Evolutionary conservation across 2,888 invertebrate genomes (phyloP), one percentile per base, ranked within the genome.

Genomic region (Lomographa bimaculata): DNA sequence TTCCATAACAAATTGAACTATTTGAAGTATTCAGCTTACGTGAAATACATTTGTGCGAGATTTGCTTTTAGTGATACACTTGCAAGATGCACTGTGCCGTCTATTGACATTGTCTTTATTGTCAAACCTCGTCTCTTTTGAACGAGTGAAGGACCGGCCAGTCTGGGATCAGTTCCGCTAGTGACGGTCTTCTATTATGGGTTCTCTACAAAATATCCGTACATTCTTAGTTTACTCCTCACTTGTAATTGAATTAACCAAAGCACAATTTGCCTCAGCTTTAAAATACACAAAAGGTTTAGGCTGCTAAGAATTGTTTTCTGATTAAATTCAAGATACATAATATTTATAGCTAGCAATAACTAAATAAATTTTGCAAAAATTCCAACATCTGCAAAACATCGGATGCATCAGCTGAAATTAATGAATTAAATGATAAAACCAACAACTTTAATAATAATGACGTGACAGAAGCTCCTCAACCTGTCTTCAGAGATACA

Each of bases 151-250:
- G 94, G 81, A 93, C 94, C 77, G 97, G 97, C 97, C 97, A 98
- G 91, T 97, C 97, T 78, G 97, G 97, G 87, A 98, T 97, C 91
- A 97, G 92, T 91, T 98, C 97, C 74, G 96, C 96, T 90, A 97
- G 92, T 76, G 96, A 97, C 79, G 93, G 94, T 91, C 96, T 93
- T 92, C 96, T 93, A 79, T 76, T 86, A 71, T 85, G 80, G 70
- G 77, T 71, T 86, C 79, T 86, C 89, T 89, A 89, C 71, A 89
- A 89, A 85, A 87, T 78, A 84, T 79, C 67, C 78, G 82, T 67
- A 61, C 57, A 69, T 69, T 73, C 81, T 83, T 82, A 83, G 47
- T 66, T 42, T 54, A 54, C 32, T 43, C 23, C 27, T 37, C 26
- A 26, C 7, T 27, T 23, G 16, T n/a, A 28, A 11, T 26, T 11